A percentile compares a stretch with the other conserved stretches of the same genome.
Conservation (phyloP, 2,888 invertebrate genomes). For the Polylopha cassiicola region DNA sequence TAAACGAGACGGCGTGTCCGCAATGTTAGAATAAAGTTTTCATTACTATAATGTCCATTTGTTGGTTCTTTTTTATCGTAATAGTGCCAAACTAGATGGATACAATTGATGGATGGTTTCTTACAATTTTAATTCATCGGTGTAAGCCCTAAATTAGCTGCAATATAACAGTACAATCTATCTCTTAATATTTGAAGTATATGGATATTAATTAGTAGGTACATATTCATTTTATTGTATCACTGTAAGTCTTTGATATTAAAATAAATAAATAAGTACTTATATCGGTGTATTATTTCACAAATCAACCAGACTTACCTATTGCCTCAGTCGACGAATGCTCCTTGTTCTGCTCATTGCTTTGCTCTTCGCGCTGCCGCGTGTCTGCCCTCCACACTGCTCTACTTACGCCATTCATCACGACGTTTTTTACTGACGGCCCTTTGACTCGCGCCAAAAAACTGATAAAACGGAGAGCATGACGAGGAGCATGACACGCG, state of each 20-base stretch:
- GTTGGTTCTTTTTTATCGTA: conserved; percentile 53
- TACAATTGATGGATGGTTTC: conserved; percentile 19
- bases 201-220: conserved; percentile 44
- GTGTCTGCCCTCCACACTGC: too few species aligned
- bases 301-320: not conserved
- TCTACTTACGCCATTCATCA: too few species aligned
- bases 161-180: conserved; percentile 47
- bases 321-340: too few species aligned
- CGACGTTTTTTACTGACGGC: too few species aligned
- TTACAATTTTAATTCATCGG: conserved; percentile 32
- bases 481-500: too few species aligned
- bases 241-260: conserved; percentile 58
- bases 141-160: conserved; percentile 41
- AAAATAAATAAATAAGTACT: conserved; percentile 60
- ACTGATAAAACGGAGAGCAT: too few species aligned
- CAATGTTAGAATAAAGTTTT: conserved; percentile 38
- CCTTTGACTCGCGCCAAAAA: too few species aligned
- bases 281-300: conserved; percentile 29
- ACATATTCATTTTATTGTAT: conserved; percentile 54
- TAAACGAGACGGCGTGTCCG: conserved; percentile 39
- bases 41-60: conserved; percentile 46
- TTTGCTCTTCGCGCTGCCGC: too few species aligned
- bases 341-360: too few species aligned
- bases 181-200: conserved; percentile 43
- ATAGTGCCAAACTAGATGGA: conserved; percentile 64